These are phyloP conservation scores for Aphelenchoides bicaudatus DNA, from an alignment of 2,888 invertebrate genomes.

Conservation along the genomic window DNA sequence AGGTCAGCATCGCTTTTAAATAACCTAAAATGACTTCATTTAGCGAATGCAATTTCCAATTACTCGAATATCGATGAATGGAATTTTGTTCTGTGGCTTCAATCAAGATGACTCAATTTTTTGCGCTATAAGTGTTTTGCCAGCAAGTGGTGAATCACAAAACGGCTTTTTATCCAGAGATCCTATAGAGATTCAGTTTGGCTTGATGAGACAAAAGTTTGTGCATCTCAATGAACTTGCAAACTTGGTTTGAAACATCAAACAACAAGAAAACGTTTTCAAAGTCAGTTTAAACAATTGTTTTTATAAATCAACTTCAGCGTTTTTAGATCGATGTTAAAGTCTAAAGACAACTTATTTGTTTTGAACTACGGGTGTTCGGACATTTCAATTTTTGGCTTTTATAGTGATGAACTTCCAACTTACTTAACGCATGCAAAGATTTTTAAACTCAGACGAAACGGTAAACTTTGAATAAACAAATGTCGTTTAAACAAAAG, in stretches of 20 bases:
- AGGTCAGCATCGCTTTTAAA: background rate
- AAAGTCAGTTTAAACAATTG: no score
- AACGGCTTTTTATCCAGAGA: no score
- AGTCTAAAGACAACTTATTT: background rate
- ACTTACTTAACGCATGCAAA: background rate
- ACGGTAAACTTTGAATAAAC: background rate
- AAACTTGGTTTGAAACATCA: no score
- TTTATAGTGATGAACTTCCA: background rate
- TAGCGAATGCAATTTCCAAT: conserved; percentile 9
- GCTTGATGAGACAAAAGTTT: no score
- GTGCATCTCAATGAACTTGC: no score
- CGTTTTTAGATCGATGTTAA: no score
- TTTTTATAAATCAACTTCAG: no score
- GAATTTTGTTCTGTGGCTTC: background rate
- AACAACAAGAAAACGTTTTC: no score
- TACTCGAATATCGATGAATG: background rate
- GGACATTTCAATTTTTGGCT: conserved; percentile 3
- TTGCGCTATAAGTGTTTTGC: background rate
- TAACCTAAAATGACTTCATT: background rate
- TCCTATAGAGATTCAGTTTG: no score
- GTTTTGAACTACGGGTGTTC: conserved; percentile 11
- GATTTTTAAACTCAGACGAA: conserved; percentile 2
- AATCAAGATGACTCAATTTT: conserved; percentile 3
- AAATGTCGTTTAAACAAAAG: no score
- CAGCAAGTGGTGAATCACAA: no score